A percentile compares a stretch with the other conserved stretches of the same genome.
phyloP scores from a whole-genome alignment of 1,140 invertebrate species.

The Lasaia peninsularis region DNA sequence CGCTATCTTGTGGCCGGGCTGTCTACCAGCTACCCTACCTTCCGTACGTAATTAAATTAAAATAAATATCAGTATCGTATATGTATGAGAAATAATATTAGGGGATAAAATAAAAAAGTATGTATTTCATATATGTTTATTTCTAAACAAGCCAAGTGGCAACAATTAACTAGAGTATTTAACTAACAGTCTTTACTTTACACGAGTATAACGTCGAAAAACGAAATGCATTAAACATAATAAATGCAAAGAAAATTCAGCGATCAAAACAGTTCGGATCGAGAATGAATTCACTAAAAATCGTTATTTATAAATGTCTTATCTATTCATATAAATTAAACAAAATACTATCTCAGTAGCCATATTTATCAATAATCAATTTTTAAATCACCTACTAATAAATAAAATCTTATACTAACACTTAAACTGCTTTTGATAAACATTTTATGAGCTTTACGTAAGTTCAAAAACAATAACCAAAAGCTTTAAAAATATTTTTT shows the following conservation, averaged over 20 bases:
- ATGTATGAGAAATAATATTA: too few species aligned
- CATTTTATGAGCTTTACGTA: too few species aligned
- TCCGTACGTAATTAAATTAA: too few species aligned
- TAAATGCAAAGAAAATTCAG: slow-evolving; percentile 44
- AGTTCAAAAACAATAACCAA: slow-evolving; percentile 25
- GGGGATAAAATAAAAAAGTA: neutral
- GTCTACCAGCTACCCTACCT: too few species aligned
- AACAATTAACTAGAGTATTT: slow-evolving; percentile 69
- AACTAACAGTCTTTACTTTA: slow-evolving; percentile 75
- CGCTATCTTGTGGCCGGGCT: too few species aligned
- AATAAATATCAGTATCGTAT: too few species aligned
- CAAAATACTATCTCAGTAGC: slow-evolving; percentile 17
- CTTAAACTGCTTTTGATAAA: too few species aligned
- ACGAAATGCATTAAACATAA: slow-evolving; percentile 62
- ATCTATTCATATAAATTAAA: slow-evolving; percentile 1
- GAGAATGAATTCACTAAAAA: slow-evolving; percentile 20
- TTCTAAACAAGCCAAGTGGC: slow-evolving; percentile 54
- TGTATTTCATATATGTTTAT: slow-evolving; percentile 47
- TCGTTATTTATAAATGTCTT: slow-evolving; percentile 12
- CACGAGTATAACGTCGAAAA: slow-evolving; percentile 64
- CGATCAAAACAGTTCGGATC: slow-evolving; percentile 5
- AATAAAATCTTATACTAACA: too few species aligned
- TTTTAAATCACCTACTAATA: too few species aligned
- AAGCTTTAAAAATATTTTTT: neutral
- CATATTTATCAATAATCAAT: too few species aligned